These are phyloP conservation scores for Sitophilus oryzae DNA, from an alignment of 1,140 invertebrate species.

Conservation along the genomic window DNA sequence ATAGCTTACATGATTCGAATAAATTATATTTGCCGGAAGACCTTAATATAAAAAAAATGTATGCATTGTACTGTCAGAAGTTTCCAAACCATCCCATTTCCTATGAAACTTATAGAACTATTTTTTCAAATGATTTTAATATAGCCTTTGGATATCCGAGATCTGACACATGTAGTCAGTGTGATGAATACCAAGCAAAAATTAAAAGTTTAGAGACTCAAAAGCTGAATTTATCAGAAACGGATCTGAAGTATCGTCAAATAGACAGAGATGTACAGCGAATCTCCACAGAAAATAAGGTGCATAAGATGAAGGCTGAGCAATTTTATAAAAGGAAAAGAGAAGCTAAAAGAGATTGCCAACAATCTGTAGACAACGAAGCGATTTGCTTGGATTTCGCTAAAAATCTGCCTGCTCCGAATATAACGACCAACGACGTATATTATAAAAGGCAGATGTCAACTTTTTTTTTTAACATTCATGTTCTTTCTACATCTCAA, in stretches of 20 bases:
- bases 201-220: too few relatives aligned
- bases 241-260: not conserved
- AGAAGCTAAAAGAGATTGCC: slow-evolving; percentile 7
- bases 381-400: slow-evolving; percentile 28
- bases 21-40: slow-evolving; percentile 23
- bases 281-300: too few relatives aligned
- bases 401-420: slow-evolving; percentile 28
- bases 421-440: slow-evolving; percentile 32
- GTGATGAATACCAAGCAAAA: slow-evolving; percentile 21
- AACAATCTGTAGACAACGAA: slow-evolving; percentile 15
- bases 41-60: slow-evolving; percentile 16
- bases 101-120: slow-evolving; percentile 16
- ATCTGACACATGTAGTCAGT: slow-evolving; percentile 20
- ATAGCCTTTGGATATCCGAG: slow-evolving; percentile 23
- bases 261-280: slow-evolving; percentile 13
- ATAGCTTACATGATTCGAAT: slow-evolving; percentile 11
- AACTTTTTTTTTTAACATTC: slow-evolving; percentile 30
- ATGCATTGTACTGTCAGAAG: slow-evolving; percentile 8
- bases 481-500: slow-evolving; percentile 22
- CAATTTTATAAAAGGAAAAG: slow-evolving; percentile 29
- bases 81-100: slow-evolving; percentile 5
- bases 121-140: slow-evolving; percentile 22
- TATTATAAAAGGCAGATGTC: slow-evolving; percentile 32
- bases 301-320: slow-evolving; percentile 25
- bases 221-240: slow-evolving; percentile 11